These are phyloP conservation scores for Drosophila pseudoobscura DNA, from an alignment of 1,140 invertebrate species.

Conservation along the genomic window DNA sequence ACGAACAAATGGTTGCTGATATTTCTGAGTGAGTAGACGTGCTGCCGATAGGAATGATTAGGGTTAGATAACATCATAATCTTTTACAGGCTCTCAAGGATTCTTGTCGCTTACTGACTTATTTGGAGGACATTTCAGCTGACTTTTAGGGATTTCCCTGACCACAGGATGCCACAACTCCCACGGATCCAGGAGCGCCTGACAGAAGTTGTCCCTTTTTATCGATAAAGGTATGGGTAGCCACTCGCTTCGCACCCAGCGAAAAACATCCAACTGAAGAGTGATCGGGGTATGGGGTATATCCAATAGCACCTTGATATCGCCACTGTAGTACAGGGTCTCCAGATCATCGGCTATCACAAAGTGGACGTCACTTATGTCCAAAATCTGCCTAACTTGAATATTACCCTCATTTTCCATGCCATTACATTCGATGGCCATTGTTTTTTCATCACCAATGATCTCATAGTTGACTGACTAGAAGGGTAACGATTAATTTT, in stretches of 20 bases:
- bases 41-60: constrained; percentile 9
- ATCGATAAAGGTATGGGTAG: constrained; percentile 13
- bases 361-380: constrained; percentile 16
- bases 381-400: constrained; percentile 23
- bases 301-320: constrained; percentile 20
- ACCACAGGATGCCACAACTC: constrained; percentile 42
- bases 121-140: constrained; percentile 45
- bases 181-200: constrained; percentile 25
- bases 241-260: constrained; percentile 48
- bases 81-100: neutral
- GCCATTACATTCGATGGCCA: constrained; percentile 19
- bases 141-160: constrained; percentile 11
- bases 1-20: constrained; percentile 47
- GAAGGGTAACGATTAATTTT: too few relatives aligned
- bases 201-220: constrained; percentile 43
- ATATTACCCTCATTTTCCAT: constrained; percentile 26
- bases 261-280: constrained; percentile 33
- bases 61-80: neutral
- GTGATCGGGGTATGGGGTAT: constrained; percentile 17
- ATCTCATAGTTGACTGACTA: constrained; percentile 42
- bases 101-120: constrained; percentile 29
- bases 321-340: constrained; percentile 29
- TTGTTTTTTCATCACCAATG: constrained; percentile 30
- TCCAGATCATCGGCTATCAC: constrained; percentile 29
- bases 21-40: constrained; percentile 39